phyloP scores from a whole-genome alignment of 1,140 invertebrate species.

The Cotesia glomerata region DNA sequence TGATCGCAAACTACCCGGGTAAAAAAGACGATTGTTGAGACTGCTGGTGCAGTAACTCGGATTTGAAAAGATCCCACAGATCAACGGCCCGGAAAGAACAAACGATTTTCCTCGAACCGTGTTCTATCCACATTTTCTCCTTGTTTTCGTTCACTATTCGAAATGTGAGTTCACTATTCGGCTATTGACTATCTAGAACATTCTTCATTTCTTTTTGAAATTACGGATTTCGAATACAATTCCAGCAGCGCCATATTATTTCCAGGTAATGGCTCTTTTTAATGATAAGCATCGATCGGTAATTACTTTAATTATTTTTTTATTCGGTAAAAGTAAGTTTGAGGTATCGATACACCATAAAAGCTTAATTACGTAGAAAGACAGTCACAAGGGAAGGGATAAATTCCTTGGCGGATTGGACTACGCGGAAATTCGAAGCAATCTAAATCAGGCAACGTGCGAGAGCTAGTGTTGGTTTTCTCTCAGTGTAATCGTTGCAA shows the following conservation, averaged over 20 bases:
- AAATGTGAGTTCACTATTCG: slow-evolving; percentile 30
- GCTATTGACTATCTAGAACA: slow-evolving; percentile 37
- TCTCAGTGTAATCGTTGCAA: slow-evolving; percentile 47
- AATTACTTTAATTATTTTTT: neutral
- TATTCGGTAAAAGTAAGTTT: neutral
- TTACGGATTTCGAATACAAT: neutral
- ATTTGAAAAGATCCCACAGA: slow-evolving; percentile 63
- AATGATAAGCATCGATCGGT: neutral
- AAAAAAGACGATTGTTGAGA: slow-evolving; percentile 8
- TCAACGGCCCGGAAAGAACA: slow-evolving; percentile 61
- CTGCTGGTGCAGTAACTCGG: slow-evolving; percentile 53
- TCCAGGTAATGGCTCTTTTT: no score
- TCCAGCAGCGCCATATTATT: neutral
- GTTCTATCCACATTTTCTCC: slow-evolving; percentile 50
- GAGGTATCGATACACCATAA: neutral
- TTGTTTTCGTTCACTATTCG: slow-evolving; percentile 35
- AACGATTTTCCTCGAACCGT: slow-evolving; percentile 60
- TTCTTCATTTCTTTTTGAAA: neutral
- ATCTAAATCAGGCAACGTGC: slow-evolving; percentile 8
- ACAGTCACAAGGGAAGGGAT: slow-evolving; percentile 1
- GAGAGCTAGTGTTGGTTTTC: neutral
- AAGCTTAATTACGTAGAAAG: slow-evolving; percentile 17
- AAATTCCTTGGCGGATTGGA: slow-evolving; percentile 11
- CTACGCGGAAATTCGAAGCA: slow-evolving; percentile 19
- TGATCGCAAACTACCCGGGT: neutral